A percentile compares a stretch with the other conserved stretches of the same genome.
Evolutionary conservation across 1,140 invertebrate genomes (phyloP).

Genomic region (Drosophila carrolli): DNA sequence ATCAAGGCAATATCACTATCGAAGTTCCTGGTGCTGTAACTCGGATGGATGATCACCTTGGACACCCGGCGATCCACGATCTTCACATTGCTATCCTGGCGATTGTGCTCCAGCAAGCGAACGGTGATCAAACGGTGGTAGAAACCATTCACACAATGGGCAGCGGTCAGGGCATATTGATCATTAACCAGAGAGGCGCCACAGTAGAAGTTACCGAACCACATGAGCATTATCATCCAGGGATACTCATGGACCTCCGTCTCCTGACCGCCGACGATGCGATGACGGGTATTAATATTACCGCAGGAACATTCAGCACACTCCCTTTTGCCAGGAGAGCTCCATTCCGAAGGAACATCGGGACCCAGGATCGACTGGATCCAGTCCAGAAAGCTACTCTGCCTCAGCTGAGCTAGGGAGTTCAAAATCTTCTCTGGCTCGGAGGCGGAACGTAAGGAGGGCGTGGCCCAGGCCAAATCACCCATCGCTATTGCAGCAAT

Average conservation of each 20-base stretch:
- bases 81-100: conserved; percentile 84
- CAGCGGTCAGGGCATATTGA: conserved; percentile 87
- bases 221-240: conserved; percentile 88
- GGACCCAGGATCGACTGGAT: conserved; percentile 64
- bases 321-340: conserved; percentile 49
- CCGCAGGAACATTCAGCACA: conserved; percentile 85
- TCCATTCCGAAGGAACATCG: conserved; percentile 50
- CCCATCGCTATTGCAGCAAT: conserved; percentile 15
- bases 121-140: conserved; percentile 89
- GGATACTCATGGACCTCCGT: conserved; percentile 89
- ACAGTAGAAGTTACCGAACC: conserved; percentile 89
- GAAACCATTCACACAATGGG: conserved; percentile 90
- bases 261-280: conserved; percentile 89
- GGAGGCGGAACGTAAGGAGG: conserved; percentile 39
- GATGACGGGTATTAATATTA: conserved; percentile 86
- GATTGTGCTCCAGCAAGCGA: conserved; percentile 90
- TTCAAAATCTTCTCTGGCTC: conserved; percentile 67
- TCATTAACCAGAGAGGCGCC: conserved; percentile 88
- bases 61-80: conserved; percentile 84
- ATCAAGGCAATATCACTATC: conserved; percentile 93
- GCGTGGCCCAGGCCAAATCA: conserved; percentile 38
- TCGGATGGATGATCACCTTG: conserved; percentile 59
- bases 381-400: conserved; percentile 72
- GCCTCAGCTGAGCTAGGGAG: conserved; percentile 52
- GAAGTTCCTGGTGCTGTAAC: conserved; percentile 86